Conservation (phyloP, 2,797 vertebrate genomes). For the Bradypus variegatus region DNA sequence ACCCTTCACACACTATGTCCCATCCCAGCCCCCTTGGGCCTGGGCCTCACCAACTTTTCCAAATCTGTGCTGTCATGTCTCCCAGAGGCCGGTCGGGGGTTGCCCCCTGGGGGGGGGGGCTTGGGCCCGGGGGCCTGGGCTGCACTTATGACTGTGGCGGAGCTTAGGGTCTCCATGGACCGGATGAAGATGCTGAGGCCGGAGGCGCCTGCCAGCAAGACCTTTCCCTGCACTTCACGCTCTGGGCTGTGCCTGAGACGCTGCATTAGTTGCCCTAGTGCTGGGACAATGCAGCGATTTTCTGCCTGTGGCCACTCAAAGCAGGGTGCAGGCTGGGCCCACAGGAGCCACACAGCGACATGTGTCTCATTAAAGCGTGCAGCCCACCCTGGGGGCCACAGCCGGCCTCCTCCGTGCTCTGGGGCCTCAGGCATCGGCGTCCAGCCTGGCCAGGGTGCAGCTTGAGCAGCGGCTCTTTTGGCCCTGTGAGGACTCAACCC, state of each 20-base stretch:
- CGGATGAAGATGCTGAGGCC: slow-evolving; percentile 65
- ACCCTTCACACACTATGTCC: neutral
- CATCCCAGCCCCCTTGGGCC: neutral
- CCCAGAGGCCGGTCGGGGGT: neutral
- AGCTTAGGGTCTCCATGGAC: neutral
- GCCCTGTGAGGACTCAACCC: neutral
- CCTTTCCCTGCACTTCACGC: slow-evolving; percentile 74
- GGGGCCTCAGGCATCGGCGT: neutral
- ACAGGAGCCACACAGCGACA: slow-evolving; percentile 38
- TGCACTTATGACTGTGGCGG: neutral
- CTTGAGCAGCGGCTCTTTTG: neutral
- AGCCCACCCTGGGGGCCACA: slow-evolving; percentile 33
- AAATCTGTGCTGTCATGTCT: neutral
- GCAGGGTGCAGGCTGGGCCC: slow-evolving; percentile 8
- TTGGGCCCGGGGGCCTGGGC: neutral
- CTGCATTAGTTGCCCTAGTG: slow-evolving; percentile 77
- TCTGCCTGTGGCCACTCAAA: slow-evolving; percentile 73
- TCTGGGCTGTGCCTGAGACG: slow-evolving; percentile 71
- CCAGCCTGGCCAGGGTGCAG: neutral
- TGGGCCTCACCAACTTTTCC: neutral
- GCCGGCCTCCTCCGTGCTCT: neutral
- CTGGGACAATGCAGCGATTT: slow-evolving; percentile 78
- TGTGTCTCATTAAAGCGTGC: slow-evolving; percentile 65
- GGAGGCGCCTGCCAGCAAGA: neutral
- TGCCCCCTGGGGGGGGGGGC: neutral